These are phyloP conservation scores for Zaprionus camerounensis DNA, from an alignment of 1,140 invertebrate genomes.

Conservation along the genomic window DNA sequence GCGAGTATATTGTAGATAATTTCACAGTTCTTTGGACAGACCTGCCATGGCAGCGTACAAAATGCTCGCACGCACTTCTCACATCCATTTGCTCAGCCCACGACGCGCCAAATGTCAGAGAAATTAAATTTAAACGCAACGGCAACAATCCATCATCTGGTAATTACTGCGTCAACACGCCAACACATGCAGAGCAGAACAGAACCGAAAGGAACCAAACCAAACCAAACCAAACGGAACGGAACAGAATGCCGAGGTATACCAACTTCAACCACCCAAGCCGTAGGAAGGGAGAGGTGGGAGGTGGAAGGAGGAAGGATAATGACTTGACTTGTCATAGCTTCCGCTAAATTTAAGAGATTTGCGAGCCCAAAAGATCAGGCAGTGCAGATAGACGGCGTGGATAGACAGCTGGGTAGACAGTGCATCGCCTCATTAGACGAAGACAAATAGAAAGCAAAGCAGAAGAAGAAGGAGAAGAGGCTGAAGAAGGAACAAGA, in stretches of 20 bases:
- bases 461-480: neutral
- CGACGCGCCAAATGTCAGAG: slow-evolving; percentile 78
- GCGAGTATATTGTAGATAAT: slow-evolving; percentile 65
- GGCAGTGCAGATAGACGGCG: slow-evolving; percentile 5
- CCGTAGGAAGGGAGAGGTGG: slow-evolving; percentile 6
- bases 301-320: slow-evolving; percentile 45
- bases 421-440: slow-evolving; percentile 48
- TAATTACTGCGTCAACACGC: slow-evolving; percentile 82
- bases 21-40: slow-evolving; percentile 77
- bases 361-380: slow-evolving; percentile 49
- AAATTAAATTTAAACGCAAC: slow-evolving; percentile 83
- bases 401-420: slow-evolving; percentile 45
- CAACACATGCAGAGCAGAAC: slow-evolving; percentile 59
- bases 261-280: neutral
- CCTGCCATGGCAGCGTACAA: slow-evolving; percentile 46
- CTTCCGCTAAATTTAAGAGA: slow-evolving; percentile 75
- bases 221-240: slow-evolving; percentile 13
- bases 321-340: slow-evolving; percentile 82
- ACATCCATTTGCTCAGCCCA: slow-evolving; percentile 72
- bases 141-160: slow-evolving; percentile 82
- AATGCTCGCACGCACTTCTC: slow-evolving; percentile 73
- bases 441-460: neutral
- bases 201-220: slow-evolving; percentile 6
- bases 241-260: neutral
- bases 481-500: neutral